These are phyloP conservation scores for Hypercompe scribonia DNA, from an alignment of 2,888 invertebrate genomes.

Conservation along the genomic window DNA sequence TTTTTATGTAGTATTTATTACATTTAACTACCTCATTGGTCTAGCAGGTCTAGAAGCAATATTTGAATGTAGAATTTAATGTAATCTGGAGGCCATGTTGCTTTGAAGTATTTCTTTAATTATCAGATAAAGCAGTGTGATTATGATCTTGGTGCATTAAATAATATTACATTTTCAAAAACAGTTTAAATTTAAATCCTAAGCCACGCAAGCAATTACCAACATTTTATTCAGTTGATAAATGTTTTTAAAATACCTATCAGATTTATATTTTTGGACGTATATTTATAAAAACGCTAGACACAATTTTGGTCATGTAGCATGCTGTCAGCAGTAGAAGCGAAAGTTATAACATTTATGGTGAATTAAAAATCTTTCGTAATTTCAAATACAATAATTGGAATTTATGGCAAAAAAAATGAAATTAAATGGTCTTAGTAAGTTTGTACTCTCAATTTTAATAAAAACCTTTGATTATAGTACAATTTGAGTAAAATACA, in stretches of 20 bases:
- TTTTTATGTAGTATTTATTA: too few relatives aligned
- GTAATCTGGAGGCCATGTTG: too few relatives aligned
- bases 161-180: not conserved
- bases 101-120: not conserved
- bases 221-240: not conserved
- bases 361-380: not conserved
- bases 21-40: too few relatives aligned
- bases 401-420: not conserved
- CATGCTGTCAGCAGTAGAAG: not conserved
- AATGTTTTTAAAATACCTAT: not conserved
- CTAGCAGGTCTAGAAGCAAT: slow-evolving; percentile 1
- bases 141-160: not conserved
- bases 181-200: not conserved
- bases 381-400: not conserved
- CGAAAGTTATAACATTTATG: not conserved
- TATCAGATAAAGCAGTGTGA: not conserved
- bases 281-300: not conserved
- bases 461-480: too few relatives aligned
- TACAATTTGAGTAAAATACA: too few relatives aligned
- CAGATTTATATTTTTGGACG: not conserved
- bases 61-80: not conserved
- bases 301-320: not conserved
- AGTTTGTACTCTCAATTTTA: too few relatives aligned
- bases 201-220: too few relatives aligned
- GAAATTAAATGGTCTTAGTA: too few relatives aligned